Conservation (phyloP, 2,113 vertebrate genomes). For the zebrafish (Danio rerio) region DNA sequence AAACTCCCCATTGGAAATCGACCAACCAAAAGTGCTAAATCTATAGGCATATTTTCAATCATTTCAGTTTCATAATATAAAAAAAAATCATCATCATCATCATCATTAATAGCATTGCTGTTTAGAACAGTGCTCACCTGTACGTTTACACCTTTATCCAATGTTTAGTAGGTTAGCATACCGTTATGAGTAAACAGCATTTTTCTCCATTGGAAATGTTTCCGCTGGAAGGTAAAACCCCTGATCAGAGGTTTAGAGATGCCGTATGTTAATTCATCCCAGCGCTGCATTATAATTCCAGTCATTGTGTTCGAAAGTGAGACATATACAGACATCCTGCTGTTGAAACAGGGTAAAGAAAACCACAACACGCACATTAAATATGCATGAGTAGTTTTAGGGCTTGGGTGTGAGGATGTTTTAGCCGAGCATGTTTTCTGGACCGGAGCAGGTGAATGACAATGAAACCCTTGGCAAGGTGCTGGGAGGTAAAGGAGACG, state of each 20-base stretch:
- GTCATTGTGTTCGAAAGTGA: constrained; percentile 17
- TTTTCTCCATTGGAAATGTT: not conserved
- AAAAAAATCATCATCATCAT: too few relatives aligned
- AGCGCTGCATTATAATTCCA: constrained; percentile 7
- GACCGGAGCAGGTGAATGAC: not conserved
- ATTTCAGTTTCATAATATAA: too few relatives aligned
- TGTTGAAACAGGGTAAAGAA: constrained; percentile 24
- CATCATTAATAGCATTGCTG: not conserved
- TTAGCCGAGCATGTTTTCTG: constrained; percentile 16
- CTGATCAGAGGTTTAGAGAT: not conserved
- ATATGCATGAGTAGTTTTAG: constrained; percentile 28
- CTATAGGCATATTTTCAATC: too few relatives aligned
- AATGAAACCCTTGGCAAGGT: constrained; percentile 14
- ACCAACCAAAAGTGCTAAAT: too few relatives aligned
- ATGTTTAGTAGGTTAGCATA: not conserved
- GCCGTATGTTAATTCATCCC: not conserved
- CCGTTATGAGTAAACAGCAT: not conserved
- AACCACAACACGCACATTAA: constrained; percentile 1
- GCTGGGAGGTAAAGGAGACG: constrained; percentile 11
- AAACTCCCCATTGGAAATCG: too few relatives aligned
- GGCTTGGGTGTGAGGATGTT: constrained; percentile 12
- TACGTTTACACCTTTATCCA: not conserved
- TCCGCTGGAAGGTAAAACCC: not conserved
- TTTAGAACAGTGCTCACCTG: not conserved
- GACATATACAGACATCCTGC: constrained; percentile 3